A percentile compares a stretch with the other conserved stretches of the same genome.
Evolutionary conservation across 2,888 invertebrate species (phyloP).

Genomic region (Stenolophus ochropezus): DNA sequence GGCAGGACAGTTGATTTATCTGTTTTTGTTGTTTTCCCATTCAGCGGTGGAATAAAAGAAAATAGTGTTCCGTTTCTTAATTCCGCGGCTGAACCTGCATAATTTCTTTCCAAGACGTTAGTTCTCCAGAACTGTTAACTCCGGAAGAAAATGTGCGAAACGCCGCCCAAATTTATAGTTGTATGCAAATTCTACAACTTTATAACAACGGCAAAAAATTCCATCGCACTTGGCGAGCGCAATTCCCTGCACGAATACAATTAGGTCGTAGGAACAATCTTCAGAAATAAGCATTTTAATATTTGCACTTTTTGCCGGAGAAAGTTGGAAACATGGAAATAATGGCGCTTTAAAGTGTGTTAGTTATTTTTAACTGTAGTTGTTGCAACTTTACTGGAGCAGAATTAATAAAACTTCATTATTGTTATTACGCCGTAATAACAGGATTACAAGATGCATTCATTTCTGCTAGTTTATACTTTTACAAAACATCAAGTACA

Average conservation of each 20-base stretch:
- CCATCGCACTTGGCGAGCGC: slow-evolving; percentile 38
- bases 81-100: slow-evolving; percentile 18
- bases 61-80: slow-evolving; percentile 35
- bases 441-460: slow-evolving; percentile 21
- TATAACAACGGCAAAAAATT: slow-evolving; percentile 44
- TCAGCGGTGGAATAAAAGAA: slow-evolving; percentile 23
- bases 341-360: slow-evolving; percentile 36
- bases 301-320: slow-evolving; percentile 31
- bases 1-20: not conserved
- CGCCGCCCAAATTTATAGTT: slow-evolving; percentile 52
- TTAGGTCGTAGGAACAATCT: slow-evolving; percentile 41
- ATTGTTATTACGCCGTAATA: slow-evolving; percentile 24
- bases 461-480: not conserved
- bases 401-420: slow-evolving; percentile 42
- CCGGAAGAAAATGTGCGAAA: slow-evolving; percentile 42
- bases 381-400: slow-evolving; percentile 8
- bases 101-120: slow-evolving; percentile 9
- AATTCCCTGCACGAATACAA: slow-evolving; percentile 57
- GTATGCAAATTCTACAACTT: slow-evolving; percentile 56
- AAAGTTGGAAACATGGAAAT: slow-evolving; percentile 46
- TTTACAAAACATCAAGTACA: not conserved
- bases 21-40: not conserved
- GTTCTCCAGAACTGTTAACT: slow-evolving; percentile 11
- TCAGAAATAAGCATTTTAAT: slow-evolving; percentile 47
- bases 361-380: slow-evolving; percentile 40